phyloP scores from a whole-genome alignment of 2,113 vertebrate species.

The Oryzias celebensis region DNA sequence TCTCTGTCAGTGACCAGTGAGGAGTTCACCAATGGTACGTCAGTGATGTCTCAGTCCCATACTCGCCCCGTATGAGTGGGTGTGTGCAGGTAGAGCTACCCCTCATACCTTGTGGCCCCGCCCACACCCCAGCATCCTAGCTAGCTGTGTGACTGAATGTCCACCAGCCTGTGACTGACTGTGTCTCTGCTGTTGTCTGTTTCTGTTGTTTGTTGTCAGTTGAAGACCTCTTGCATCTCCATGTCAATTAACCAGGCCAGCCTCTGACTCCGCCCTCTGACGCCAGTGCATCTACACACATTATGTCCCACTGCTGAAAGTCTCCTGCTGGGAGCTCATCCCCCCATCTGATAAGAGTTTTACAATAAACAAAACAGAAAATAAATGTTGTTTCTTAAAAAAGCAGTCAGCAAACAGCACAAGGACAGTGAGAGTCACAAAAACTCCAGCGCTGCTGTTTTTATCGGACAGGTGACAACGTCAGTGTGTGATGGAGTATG shows the following conservation, averaged over 20 bases:
- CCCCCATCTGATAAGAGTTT: too few species aligned
- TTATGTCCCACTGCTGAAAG: too few species aligned
- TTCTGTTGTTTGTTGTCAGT: conserved; percentile 28
- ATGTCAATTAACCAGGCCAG: conserved; percentile 26
- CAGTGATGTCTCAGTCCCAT: conserved; percentile 59
- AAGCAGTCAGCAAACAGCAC: too few species aligned
- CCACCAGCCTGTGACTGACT: conserved; percentile 35
- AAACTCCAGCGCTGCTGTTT: too few species aligned
- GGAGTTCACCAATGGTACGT: conserved; percentile 94
- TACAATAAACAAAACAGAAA: too few species aligned
- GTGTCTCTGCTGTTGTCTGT: conserved; percentile 24
- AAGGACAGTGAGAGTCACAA: too few species aligned
- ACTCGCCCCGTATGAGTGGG: conserved; percentile 8
- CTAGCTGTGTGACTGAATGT: conserved; percentile 19
- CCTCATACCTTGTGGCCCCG: conserved; percentile 2
- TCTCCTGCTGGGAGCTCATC: too few species aligned
- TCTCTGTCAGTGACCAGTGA: conserved; percentile 99
- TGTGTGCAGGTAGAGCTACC: conserved; percentile 21
- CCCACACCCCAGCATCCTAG: conserved; percentile 20
- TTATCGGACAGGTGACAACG: too few species aligned
- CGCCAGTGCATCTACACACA: too few species aligned
- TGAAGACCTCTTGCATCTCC: conserved; percentile 39
- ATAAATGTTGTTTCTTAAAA: too few species aligned
- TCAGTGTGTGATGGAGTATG: too few species aligned
- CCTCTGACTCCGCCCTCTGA: conserved; percentile 5